Base-by-base conservation (phyloP, 2,797 vertebrate genomes). In the Naso thynnoides region DNA sequence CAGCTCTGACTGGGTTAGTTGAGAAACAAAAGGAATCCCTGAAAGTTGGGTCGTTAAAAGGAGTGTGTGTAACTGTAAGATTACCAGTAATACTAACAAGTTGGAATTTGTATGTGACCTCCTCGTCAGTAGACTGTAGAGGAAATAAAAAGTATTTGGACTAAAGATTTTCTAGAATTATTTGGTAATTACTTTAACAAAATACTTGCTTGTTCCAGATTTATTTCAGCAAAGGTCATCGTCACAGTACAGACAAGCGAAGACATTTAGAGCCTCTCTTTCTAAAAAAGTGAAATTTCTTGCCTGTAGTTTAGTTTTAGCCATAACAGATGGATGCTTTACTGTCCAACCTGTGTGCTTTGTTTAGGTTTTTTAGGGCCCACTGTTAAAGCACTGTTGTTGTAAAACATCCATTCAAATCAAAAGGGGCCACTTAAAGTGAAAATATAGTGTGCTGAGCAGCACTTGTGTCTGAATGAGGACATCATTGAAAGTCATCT, bases 241-340 rank as follows among this genome's bases (percentile, higher is more conserved):
- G 31, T 6, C 19, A 8, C 70, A 66, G 23, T 39, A n/a, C 45
- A 63, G 53, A 16, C 13, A n/a, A 10, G 4, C 14, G 4, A 2
- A 39, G 26, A 36, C 31, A 29, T 52, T 52, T 38, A 59, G 27
- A 74, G 48, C 36, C 21, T 7, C 6, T 42, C 39, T 49, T 19
- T n/a, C 19, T 58, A 14, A n/a, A n/a, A 50, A 18, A 73, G 41
- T 27, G 18, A 45, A 48, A 23, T 57, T 61, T 54, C 29, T 76
- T 9, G 56, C 3, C 23, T 41, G 49, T 13, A 36, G 53, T 52
- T 19, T 36, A 27, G 15, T 63, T 44, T 76, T 52, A 39, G 24
- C 66, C 64, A 57, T 70, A 72, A 71, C 57, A 69, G 72, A 69
- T 73, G 42, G 33, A 11, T 62, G 57, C 60, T 71, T 64, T 42